Evolutionary conservation across 2,888 invertebrate species (phyloP), one percentile per base, ranked within the genome.

Genomic region (Ornithoptera alexandrae): DNA sequence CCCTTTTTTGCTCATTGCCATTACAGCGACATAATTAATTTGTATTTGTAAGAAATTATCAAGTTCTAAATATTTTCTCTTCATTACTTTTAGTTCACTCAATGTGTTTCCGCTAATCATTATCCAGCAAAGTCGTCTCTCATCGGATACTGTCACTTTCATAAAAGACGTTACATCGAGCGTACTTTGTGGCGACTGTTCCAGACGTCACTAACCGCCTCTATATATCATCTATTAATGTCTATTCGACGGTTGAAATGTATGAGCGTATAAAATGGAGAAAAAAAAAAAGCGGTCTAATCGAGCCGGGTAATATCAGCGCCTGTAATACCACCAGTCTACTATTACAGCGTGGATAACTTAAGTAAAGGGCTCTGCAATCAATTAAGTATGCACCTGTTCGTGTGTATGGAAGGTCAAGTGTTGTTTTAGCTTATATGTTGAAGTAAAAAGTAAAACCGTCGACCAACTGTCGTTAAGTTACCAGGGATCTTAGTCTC

Each of bases 371-470:
- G 72, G 68, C 67, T 68, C 64, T 64, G 73, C 72, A 71, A 76
- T 74, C 71, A 74, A 77, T 77, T 76, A 76, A 73, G 70, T 61
- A 69, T 72, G 71, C 75, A 75, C 71, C 73, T 75, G 72, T 61
- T 68, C 65, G 50, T 42, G 60, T 22, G 64, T 24, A 67, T 59
- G 60, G 67, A 70, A 70, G 70, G 70, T 70, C 64, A 61, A 64
- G 59, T 59, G 61, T 61, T 57, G 70, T 50, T 58, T 61, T 50
- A 70, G 59, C 61, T 39, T 46, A 59, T 63, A 53, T 57, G 62
- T 66, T 58, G 66, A 67, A 63, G 39, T 5, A 24, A 53, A 64
- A 63, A 60, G 63, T 59, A 62, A 66, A 65, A 22, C 24, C 12
- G 56, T 53, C 60, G 60, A 64, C 67, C 67, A 67, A 59, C 64